Evolutionary conservation across 1,140 invertebrate genomes (phyloP), one percentile per base, ranked within the genome.

Genomic region (Pissodes strobi): DNA sequence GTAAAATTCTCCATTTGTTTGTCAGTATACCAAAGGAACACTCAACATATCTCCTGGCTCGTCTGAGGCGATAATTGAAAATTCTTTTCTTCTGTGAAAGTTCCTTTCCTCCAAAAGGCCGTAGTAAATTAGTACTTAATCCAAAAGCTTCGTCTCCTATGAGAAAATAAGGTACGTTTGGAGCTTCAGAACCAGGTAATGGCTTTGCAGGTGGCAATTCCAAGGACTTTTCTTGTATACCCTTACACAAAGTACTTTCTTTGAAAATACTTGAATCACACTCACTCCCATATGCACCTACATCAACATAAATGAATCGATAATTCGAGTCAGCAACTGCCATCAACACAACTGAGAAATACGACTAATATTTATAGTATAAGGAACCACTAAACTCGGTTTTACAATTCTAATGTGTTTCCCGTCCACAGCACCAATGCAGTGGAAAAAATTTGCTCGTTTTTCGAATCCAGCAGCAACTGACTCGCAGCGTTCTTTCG

Each of bases 261-360:
- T 74, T 67, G 56, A 79, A 81, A 53, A 79, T 69, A 21, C 68
- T 60, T 27, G 72, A 73, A 66, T 81, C 80, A 52, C 73, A 73
- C 27, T 73, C 69, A 53, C 75, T 77, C 23, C 79, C 76, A 71
- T 78, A 78, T n/a, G n/a, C n/a, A n/a, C n/a, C n/a, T n/a, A n/a
- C n/a, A n/a, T n/a, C n/a, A n/a, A n/a, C n/a, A n/a, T 70, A 74
- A 46, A 13, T 51, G 23, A 51, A 51, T 51, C 46, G 46, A 51
- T 45, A 58, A 17, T 58, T 46, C 17, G 41, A 21, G 23, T 58
- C 55, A n/a, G 38, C 38, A 25, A 58, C 55, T 43, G 41, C 55
- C 38, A 45, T 19, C 18, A 58, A 25, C 15, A 58, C 56, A 22
- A 58, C 34, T 17, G 41, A 58, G 30, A 58, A 58, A 46, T 49